phyloP scores from a whole-genome alignment of 2,113 vertebrate species.

The Charadrius vociferus region DNA sequence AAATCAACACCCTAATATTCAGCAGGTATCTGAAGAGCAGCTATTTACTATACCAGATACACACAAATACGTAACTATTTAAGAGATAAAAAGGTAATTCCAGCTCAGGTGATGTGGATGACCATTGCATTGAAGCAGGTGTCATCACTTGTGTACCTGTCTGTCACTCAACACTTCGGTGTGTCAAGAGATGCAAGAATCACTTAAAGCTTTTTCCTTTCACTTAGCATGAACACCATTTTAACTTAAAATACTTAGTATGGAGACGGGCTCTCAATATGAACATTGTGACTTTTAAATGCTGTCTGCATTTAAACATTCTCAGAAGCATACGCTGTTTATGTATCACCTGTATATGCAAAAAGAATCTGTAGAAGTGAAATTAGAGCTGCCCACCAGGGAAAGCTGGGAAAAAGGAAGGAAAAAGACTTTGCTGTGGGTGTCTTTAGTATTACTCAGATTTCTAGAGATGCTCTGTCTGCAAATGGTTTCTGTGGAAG shows the following conservation, averaged over 20 bases:
- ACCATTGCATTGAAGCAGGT: not conserved
- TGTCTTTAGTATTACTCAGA: not conserved
- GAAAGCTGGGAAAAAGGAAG: not conserved
- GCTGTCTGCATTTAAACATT: not conserved
- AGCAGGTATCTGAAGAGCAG: not conserved
- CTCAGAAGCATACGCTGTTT: not conserved
- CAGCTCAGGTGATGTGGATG: not conserved
- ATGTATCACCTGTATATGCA: not conserved
- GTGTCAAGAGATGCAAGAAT: not conserved
- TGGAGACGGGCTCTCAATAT: not conserved
- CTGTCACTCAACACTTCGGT: not conserved
- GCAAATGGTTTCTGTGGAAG: not conserved
- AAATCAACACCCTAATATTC: not conserved
- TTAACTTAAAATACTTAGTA: not conserved
- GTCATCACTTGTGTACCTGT: not conserved
- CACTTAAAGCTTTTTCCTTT: not conserved
- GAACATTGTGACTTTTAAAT: not conserved
- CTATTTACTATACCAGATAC: not conserved
- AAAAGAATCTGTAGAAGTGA: not conserved
- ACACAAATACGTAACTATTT: not conserved
- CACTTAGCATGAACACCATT: not conserved
- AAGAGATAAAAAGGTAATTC: not conserved
- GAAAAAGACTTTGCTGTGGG: not conserved
- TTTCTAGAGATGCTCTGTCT: not conserved
- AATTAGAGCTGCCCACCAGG: not conserved